Evolutionary conservation across 2,888 invertebrate species (phyloP).

Genomic region (Cheilosia pagana): DNA sequence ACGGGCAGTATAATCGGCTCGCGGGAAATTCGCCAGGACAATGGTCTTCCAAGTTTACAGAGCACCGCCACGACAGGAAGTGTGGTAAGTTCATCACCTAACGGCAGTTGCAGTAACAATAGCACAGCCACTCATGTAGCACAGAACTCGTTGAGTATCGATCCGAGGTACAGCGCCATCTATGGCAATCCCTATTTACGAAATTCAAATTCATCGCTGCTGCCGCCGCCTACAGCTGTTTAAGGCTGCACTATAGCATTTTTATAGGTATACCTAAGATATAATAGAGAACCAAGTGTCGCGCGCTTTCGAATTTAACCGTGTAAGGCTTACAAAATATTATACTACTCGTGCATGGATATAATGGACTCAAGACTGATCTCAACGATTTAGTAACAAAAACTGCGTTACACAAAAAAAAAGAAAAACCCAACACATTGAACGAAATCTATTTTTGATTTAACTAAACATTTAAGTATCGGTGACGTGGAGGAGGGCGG

Average conservation of each 20-base stretch:
- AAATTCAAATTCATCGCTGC: constrained; percentile 85
- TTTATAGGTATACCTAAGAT: constrained; percentile 40
- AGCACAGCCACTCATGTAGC: constrained; percentile 81
- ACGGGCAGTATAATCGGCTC: constrained; percentile 83
- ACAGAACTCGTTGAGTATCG: constrained; percentile 84
- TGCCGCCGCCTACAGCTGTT: constrained; percentile 86
- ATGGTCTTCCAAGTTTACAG: constrained; percentile 82
- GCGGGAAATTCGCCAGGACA: constrained; percentile 82
- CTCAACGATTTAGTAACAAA: constrained; percentile 76
- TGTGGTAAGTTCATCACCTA: constrained; percentile 83
- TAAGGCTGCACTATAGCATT: constrained; percentile 76
- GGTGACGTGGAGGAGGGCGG: constrained; percentile 27
- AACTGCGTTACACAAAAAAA: constrained; percentile 39
- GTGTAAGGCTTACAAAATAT: constrained; percentile 58
- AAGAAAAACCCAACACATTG: constrained; percentile 20
- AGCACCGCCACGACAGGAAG: constrained; percentile 82
- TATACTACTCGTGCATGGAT: constrained; percentile 63
- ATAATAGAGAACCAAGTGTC: constrained; percentile 42
- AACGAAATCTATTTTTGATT: constrained; percentile 10
- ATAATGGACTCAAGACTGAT: constrained; percentile 78
- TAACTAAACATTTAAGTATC: not conserved
- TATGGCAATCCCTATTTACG: constrained; percentile 95
- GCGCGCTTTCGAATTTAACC: constrained; percentile 73
- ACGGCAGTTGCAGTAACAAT: constrained; percentile 83
- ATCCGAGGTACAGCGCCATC: constrained; percentile 94